phyloP scores from a whole-genome alignment of 2,797 vertebrate species.

The Selene dorsalis region DNA sequence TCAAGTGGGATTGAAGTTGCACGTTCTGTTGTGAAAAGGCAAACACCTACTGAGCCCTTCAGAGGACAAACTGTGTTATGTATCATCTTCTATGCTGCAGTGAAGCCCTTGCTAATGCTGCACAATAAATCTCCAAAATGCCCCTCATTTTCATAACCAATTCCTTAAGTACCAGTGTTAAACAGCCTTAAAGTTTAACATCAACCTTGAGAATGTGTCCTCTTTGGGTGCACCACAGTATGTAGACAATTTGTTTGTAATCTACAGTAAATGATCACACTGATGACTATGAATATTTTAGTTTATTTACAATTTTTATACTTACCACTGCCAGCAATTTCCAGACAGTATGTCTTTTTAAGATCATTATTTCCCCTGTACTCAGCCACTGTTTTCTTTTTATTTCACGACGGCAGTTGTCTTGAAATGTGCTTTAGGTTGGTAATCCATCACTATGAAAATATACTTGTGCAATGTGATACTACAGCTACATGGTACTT shows the following conservation, averaged over 20 bases:
- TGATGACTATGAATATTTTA: not conserved
- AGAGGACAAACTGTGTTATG: slow-evolving; percentile 66
- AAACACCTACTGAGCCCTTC: slow-evolving; percentile 60
- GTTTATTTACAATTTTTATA: not conserved
- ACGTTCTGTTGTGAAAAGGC: slow-evolving; percentile 48
- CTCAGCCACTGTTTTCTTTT: slow-evolving; percentile 18
- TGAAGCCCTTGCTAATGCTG: slow-evolving; percentile 53
- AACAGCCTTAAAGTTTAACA: slow-evolving; percentile 32
- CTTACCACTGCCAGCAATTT: not conserved
- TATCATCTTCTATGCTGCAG: slow-evolving; percentile 57
- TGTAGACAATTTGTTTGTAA: slow-evolving; percentile 1
- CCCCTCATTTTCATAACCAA: slow-evolving; percentile 54
- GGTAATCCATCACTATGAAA: slow-evolving; percentile 18
- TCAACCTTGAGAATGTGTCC: slow-evolving; percentile 47
- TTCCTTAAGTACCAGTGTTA: slow-evolving; percentile 57
- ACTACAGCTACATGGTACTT: not conserved
- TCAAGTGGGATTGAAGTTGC: slow-evolving; percentile 61
- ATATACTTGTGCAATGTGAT: slow-evolving; percentile 11
- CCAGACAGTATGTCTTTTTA: not conserved
- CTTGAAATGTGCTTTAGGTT: not conserved
- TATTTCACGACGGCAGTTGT: slow-evolving; percentile 9
- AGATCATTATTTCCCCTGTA: not conserved
- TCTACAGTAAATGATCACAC: not conserved
- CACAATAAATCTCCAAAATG: slow-evolving; percentile 61
- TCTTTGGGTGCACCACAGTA: not conserved